phyloP scores from a whole-genome alignment of 2,113 vertebrate species.

The Anser cygnoides region DNA sequence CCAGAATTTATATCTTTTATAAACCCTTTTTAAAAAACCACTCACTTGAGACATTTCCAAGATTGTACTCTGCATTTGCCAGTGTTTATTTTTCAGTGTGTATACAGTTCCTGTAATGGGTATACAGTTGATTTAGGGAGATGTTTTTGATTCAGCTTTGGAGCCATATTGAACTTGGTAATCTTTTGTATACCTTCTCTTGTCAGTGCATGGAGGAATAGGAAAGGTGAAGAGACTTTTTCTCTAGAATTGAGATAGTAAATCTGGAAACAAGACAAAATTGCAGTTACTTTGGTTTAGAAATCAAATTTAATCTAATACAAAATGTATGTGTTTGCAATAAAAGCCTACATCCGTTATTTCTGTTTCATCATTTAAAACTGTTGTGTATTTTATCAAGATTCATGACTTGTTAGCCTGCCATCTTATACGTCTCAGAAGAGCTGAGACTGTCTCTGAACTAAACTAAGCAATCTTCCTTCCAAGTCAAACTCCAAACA shows the following conservation, averaged over 20 bases:
- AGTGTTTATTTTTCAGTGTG: constrained; percentile 40
- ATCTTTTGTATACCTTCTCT: not conserved
- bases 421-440: not conserved
- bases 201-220: not conserved
- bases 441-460: not conserved
- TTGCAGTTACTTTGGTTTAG: not conserved
- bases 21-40: not conserved
- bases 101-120: constrained; percentile 19
- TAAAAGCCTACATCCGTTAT: not conserved
- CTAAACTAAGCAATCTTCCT: not conserved
- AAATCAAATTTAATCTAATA: not conserved
- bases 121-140: not conserved
- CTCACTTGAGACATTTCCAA: constrained; percentile 27
- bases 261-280: not conserved
- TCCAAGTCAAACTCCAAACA: not conserved
- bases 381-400: not conserved
- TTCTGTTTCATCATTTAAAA: not conserved
- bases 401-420: not conserved
- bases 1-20: not conserved
- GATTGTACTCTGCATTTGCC: not conserved
- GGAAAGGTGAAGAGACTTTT: not conserved
- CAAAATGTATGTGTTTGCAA: not conserved
- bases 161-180: not conserved
- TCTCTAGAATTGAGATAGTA: not conserved
- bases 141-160: constrained; percentile 17